These are phyloP conservation scores for Pteronotus mesoamericanus DNA, from an alignment of 2,797 vertebrate species.

Conservation along the genomic window DNA sequence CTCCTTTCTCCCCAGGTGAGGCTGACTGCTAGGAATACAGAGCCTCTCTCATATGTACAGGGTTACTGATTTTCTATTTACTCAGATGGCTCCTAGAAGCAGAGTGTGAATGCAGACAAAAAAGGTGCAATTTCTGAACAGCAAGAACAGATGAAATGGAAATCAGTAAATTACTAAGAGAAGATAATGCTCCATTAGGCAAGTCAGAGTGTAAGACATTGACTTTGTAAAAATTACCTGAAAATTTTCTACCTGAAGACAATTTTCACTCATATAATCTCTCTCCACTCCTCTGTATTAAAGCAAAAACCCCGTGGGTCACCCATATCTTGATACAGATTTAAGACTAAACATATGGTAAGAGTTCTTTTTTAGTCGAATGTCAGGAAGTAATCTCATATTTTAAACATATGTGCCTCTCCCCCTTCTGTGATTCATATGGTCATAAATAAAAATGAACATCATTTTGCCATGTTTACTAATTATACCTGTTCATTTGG, in stretches of 20 bases:
- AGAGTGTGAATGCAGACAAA: not conserved
- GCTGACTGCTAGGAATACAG: not conserved
- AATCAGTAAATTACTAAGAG: not conserved
- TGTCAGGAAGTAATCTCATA: not conserved
- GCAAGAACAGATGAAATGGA: not conserved
- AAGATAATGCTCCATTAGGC: not conserved
- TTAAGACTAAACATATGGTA: not conserved
- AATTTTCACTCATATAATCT: not conserved
- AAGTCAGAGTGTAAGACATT: not conserved
- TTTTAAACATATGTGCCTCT: not conserved
- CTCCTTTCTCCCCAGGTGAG: not conserved
- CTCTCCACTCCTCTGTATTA: not conserved
- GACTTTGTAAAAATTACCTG: not conserved
- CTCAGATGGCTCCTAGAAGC: not conserved
- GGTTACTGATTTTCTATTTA: not conserved
- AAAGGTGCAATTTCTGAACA: not conserved
- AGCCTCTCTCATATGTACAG: not conserved
- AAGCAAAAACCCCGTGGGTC: not conserved
- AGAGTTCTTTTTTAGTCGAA: not conserved
- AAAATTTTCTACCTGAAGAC: not conserved
- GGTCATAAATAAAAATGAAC: slow-evolving; percentile 7
- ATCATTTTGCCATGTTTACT: slow-evolving; percentile 19
- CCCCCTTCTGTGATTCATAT: not conserved
- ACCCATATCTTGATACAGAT: not conserved
- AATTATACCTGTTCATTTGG: not conserved